Percentiles rank a stretch among this genome's conserved stretches.
phyloP scores from a whole-genome alignment of 2,113 vertebrate species.

The Sapayoa aenigma region DNA sequence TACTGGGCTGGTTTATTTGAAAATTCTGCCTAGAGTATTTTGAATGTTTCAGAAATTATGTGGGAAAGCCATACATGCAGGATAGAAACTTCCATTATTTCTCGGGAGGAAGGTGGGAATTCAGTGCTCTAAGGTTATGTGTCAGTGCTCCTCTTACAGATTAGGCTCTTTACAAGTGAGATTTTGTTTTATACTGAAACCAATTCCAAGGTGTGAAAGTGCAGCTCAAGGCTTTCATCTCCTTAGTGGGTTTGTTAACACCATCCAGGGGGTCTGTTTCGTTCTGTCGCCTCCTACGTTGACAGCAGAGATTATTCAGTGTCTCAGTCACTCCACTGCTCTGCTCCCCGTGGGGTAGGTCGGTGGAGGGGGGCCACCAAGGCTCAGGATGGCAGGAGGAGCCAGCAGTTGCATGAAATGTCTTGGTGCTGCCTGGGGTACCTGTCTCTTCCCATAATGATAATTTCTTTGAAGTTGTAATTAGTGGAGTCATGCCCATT shows the following conservation, averaged over 20 bases:
- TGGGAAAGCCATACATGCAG: neutral
- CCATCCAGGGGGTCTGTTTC: neutral
- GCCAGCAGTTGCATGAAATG: neutral
- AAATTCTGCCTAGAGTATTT: neutral
- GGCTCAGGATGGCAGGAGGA: neutral
- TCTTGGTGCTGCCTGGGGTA: slow-evolving; percentile 31
- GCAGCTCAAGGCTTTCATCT: slow-evolving; percentile 43
- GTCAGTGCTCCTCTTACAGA: neutral
- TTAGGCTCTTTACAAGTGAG: slow-evolving; percentile 5
- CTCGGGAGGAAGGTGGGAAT: neutral
- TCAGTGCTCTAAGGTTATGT: neutral
- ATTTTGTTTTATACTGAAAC: slow-evolving; percentile 8
- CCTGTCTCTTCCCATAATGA: slow-evolving; percentile 43
- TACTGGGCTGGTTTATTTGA: neutral
- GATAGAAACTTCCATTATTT: neutral
- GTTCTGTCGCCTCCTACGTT: slow-evolving; percentile 5
- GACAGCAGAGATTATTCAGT: slow-evolving; percentile 49
- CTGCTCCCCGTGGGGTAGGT: slow-evolving; percentile 42
- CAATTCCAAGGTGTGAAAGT: neutral
- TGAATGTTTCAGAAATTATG: neutral
- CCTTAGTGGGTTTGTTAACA: slow-evolving; percentile 31
- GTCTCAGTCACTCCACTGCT: slow-evolving; percentile 26
- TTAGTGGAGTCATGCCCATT: slow-evolving; percentile 19
- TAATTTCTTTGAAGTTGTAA: slow-evolving; percentile 39
- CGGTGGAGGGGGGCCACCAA: slow-evolving; percentile 14